A percentile compares a stretch with the other conserved stretches of the same genome.
Evolutionary conservation across 2,797 vertebrate genomes (phyloP).

Genomic region (Miichthys miiuy): DNA sequence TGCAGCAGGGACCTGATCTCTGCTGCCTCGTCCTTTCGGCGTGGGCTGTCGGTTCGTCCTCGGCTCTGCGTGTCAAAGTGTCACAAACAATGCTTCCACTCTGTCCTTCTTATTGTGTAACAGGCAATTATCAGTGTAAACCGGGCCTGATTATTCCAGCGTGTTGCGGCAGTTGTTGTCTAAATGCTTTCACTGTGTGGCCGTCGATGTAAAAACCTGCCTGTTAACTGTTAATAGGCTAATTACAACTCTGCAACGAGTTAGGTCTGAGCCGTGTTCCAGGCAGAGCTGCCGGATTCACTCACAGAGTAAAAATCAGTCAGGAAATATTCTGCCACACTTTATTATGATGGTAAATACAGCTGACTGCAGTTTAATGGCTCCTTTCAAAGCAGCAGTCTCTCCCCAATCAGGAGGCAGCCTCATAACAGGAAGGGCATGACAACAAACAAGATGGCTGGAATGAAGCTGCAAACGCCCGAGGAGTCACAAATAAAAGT

Average conservation of each 20-base stretch:
- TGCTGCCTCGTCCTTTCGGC: slow-evolving; percentile 39
- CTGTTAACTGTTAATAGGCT: slow-evolving; percentile 70
- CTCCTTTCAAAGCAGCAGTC: slow-evolving; percentile 35
- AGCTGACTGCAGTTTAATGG: slow-evolving; percentile 47
- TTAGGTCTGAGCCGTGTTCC: slow-evolving; percentile 64
- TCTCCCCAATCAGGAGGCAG: slow-evolving; percentile 25
- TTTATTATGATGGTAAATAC: slow-evolving; percentile 53
- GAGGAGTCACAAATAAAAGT: slow-evolving; percentile 19
- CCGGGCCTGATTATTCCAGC: slow-evolving; percentile 65
- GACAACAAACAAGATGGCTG: slow-evolving; percentile 16
- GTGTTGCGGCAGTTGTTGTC: slow-evolving; percentile 59
- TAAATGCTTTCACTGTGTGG: slow-evolving; percentile 68
- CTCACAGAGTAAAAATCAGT: slow-evolving; percentile 34
- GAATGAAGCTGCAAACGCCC: background rate
- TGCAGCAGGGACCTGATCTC: slow-evolving; percentile 57
- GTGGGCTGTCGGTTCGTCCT: slow-evolving; percentile 60
- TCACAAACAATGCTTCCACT: slow-evolving; percentile 73
- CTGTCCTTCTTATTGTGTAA: slow-evolving; percentile 69
- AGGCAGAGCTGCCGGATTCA: slow-evolving; percentile 57
- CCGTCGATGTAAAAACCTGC: slow-evolving; percentile 52
- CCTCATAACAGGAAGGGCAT: slow-evolving; percentile 18
- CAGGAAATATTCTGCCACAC: slow-evolving; percentile 19
- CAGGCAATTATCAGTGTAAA: slow-evolving; percentile 77
- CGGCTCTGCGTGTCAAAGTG: slow-evolving; percentile 62
- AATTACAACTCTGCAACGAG: slow-evolving; percentile 77